Base-by-base conservation (phyloP, 2,888 invertebrate species). In the Psylliodes chrysocephalus region DNA sequence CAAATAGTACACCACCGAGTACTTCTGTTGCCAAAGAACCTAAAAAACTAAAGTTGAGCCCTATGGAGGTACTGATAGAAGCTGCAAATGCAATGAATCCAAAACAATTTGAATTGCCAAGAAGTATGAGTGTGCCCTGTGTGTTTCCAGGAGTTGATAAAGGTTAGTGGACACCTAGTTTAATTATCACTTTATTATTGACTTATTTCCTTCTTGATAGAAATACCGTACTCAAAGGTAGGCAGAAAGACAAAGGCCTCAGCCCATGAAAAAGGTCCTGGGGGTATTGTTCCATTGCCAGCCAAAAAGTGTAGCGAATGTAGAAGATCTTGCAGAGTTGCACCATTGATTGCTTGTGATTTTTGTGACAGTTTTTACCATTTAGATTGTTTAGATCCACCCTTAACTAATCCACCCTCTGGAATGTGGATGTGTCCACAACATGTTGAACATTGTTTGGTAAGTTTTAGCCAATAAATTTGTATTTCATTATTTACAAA, bases 361-460 rank as follows among this genome's bases (percentile, higher is more conserved):
- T 98, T 93, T 83, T 98, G 98, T 80, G 91, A 95, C 0, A 83
- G 93, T 60, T 87, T 90, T 71, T 98, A 91, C 80, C 98, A 98
- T 82, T 88, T 93, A 84, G 98, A 98, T 81, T 98, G 98, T 78
- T 82, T 98, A 67, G 92, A 96, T 80, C 97, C 98, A 0, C 98
- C 98, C 0, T 83, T 98, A 57, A 93, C 95, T 0, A 90, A 92
- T 0, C 85, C 94, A 67, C 98, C 98, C 0, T 89, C 91, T 1
- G 94, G 93, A 0, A 86, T 93, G 22, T 98, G 98, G 98, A 97
- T 98, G 96, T 98, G 98, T 80, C 98, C 98, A 0, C 94, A 95
- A 81, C 98, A 98, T 81, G 91, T 93, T 0, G 95, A 98, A 82
- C 94, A 96, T 75, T 90, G 90, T 70, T 86, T 96, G 76, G 92